These are phyloP conservation scores for Adelognathus sp. DNA, from an alignment of 2,888 invertebrate species.

Conservation along the genomic window DNA sequence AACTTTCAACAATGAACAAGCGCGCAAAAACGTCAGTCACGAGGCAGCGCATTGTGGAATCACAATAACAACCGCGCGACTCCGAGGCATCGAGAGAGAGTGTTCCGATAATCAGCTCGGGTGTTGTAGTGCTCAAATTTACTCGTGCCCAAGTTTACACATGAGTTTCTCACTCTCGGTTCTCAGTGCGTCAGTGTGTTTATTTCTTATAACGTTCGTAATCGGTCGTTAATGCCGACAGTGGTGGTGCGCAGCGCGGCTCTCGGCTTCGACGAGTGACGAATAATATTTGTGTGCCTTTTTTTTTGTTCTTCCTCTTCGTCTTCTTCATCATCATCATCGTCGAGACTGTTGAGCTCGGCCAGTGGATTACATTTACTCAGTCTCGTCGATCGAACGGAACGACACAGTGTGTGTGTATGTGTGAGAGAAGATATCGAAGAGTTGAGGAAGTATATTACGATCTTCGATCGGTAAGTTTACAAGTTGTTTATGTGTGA, in stretches of 20 bases:
- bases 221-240: neutral
- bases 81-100: neutral
- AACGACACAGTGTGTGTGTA: neutral
- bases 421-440: too few species aligned
- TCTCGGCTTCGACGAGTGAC: slow-evolving; percentile 6
- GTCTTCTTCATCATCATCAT: neutral
- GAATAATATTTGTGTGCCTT: slow-evolving; percentile 15
- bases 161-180: neutral
- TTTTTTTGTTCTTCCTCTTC: neutral
- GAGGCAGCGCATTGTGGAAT: slow-evolving; percentile 25
- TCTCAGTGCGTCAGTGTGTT: neutral
- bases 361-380: neutral
- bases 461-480: neutral
- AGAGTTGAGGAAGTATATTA: too few species aligned
- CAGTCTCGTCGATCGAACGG: neutral
- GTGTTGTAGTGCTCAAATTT: slow-evolving; percentile 3
- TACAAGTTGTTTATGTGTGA: neutral
- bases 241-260: neutral
- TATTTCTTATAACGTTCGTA: neutral
- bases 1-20: slow-evolving; percentile 35
- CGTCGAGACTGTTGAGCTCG: neutral
- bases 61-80: slow-evolving; percentile 1
- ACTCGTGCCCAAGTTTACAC: neutral
- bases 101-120: slow-evolving; percentile 8
- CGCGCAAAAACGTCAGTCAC: slow-evolving; percentile 53